phyloP scores from a whole-genome alignment of 2,113 vertebrate species.

The Chiloscyllium plagiosum region DNA sequence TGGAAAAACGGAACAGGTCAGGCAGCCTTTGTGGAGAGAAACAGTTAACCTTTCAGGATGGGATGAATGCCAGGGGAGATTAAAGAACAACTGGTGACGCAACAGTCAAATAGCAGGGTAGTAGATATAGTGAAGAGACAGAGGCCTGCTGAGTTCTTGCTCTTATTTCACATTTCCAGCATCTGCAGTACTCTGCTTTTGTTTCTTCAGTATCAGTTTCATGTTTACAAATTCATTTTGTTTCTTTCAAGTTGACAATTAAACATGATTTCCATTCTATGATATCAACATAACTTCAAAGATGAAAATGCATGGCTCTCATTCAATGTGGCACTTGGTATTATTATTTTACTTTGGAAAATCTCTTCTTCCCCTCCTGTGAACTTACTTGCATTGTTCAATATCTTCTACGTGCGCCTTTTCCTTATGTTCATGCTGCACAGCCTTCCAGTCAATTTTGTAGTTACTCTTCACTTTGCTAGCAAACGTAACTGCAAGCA shows the following conservation, averaged over 20 bases:
- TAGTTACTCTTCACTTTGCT: constrained; percentile 29
- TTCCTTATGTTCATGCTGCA: background rate
- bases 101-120: too few relatives aligned
- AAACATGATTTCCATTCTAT: background rate
- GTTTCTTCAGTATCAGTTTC: background rate
- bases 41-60: too few relatives aligned
- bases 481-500: constrained; percentile 25
- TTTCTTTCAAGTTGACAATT: background rate
- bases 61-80: too few relatives aligned
- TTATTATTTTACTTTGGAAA: background rate
- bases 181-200: too few relatives aligned
- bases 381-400: constrained; percentile 34
- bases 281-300: background rate
- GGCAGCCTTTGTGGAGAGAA: too few relatives aligned
- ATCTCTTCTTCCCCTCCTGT: background rate
- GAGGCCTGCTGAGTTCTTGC: too few relatives aligned
- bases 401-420: background rate
- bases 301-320: background rate
- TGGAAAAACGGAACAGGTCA: too few relatives aligned
- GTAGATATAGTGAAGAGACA: too few relatives aligned
- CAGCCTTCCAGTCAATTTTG: constrained; percentile 28
- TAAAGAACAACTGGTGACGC: too few relatives aligned
- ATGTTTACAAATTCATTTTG: background rate
- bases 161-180: too few relatives aligned
- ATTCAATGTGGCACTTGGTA: background rate